Evolutionary conservation across 1,140 invertebrate genomes (phyloP).

Genomic region (Odontomachus brunneus): DNA sequence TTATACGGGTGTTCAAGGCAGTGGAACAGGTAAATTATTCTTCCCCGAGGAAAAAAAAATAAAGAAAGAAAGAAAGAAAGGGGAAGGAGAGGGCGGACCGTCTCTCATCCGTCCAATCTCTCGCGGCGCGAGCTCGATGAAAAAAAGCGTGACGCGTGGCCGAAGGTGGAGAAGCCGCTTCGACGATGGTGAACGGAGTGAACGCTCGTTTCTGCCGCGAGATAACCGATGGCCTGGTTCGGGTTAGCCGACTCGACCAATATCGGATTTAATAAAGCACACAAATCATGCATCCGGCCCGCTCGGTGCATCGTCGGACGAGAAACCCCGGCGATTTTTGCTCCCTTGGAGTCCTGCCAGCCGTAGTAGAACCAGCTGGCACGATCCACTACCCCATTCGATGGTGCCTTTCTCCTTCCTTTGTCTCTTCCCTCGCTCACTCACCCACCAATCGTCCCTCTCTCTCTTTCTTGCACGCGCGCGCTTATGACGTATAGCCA

Average conservation of each 20-base stretch:
- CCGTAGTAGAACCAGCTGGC: conserved; percentile 71
- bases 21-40: conserved; percentile 88
- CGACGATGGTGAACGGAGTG: background rate
- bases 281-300: conserved; percentile 76
- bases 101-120: conserved; percentile 2
- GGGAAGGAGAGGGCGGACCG: background rate
- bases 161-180: conserved; percentile 48
- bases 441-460: background rate
- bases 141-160: conserved; percentile 65
- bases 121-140: conserved; percentile 23
- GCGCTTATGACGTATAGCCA: conserved; percentile 9
- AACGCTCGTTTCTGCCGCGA: conserved; percentile 49
- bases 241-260: conserved; percentile 73
- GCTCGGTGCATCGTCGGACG: conserved; percentile 61
- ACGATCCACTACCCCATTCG: conserved; percentile 36
- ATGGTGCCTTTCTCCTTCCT: background rate
- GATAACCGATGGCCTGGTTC: conserved; percentile 67
- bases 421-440: conserved; percentile 1
- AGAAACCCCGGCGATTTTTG: conserved; percentile 68
- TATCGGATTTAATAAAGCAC: conserved; percentile 78
- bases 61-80: background rate
- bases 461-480: conserved; percentile 10
- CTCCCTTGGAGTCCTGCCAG: conserved; percentile 72
- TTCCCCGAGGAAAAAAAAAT: background rate
- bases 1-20: conserved; percentile 91